These are phyloP conservation scores for Peromyscus eremicus DNA, from an alignment of 2,797 vertebrate genomes.

Conservation along the genomic window DNA sequence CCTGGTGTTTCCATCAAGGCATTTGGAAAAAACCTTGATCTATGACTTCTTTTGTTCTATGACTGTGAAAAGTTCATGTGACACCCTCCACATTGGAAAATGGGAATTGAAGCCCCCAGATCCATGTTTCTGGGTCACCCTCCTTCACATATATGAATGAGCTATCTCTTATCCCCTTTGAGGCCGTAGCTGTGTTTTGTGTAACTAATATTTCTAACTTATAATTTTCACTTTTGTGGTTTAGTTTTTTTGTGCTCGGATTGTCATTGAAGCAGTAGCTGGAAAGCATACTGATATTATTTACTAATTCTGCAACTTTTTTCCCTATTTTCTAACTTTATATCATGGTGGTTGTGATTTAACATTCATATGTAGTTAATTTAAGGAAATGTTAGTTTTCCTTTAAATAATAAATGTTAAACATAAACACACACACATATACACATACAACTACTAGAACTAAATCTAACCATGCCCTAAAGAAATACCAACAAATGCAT, in stretches of 20 bases:
- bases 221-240: background rate
- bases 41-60: background rate
- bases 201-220: background rate
- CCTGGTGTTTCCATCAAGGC: background rate
- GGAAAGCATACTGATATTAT: background rate
- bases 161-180: background rate
- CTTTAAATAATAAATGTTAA: constrained; percentile 26
- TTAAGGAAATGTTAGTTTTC: background rate
- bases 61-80: background rate
- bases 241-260: background rate
- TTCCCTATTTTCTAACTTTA: background rate
- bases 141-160: background rate
- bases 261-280: background rate
- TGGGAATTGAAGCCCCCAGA: background rate
- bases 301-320: background rate
- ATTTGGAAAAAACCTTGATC: background rate
- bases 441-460: background rate
- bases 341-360: background rate
- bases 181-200: background rate
- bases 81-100: background rate
- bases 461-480: background rate
- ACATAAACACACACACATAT: background rate
- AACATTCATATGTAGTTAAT: background rate
- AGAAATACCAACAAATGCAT: background rate
- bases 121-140: background rate